Evolutionary conservation across 2,888 invertebrate genomes (phyloP), one percentile per base, ranked within the genome.

Genomic region (Zaprionus bogoriensis): DNA sequence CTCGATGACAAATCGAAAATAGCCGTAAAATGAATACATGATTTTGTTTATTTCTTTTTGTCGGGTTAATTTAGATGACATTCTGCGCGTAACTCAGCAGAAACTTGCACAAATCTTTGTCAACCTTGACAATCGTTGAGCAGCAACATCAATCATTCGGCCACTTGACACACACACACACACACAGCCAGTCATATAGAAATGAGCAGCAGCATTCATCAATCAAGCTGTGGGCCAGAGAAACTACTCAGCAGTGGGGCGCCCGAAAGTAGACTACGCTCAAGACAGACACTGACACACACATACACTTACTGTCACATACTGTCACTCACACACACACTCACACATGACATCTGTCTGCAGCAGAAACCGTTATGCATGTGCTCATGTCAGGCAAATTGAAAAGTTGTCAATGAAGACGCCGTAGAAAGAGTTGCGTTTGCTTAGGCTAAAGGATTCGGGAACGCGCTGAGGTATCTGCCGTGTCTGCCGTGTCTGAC

Each of bases 121-220:
- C 73, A 76, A 62, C 62, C 73, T 76, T 67, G 77, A 57, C 73
- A 57, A 76, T 57, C 57, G 47, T 45, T 50, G 27, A 52, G 45
- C 28, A 47, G 46, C 14, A 55, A 48, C 80, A 79, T 85, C 80
- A 79, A 86, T 79, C 83, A 83, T 57, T 61, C 39, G 44, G 23
- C 61, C 32, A 44, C 28, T 42, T 36, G 41, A 17, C 60, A 23
- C 12, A 27, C 27, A 47, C 28, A 14, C 10, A 14, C 22, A 14
- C 7, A 7, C 32, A 14, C 17, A 36, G 12, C 3, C 17, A 14
- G 32, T 5, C 32, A 32, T 32, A n/a, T n/a, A n/a, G n/a, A 32
- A 32, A 12, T 32, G 7, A 32, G 32, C 6, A 17, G 19, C 44
- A 7, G 28, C 51, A 27, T 42, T 66, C 75, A 77, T 81, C 85